Evolutionary conservation across 2,797 vertebrate species (phyloP).

Genomic region (Coilia nasus): DNA sequence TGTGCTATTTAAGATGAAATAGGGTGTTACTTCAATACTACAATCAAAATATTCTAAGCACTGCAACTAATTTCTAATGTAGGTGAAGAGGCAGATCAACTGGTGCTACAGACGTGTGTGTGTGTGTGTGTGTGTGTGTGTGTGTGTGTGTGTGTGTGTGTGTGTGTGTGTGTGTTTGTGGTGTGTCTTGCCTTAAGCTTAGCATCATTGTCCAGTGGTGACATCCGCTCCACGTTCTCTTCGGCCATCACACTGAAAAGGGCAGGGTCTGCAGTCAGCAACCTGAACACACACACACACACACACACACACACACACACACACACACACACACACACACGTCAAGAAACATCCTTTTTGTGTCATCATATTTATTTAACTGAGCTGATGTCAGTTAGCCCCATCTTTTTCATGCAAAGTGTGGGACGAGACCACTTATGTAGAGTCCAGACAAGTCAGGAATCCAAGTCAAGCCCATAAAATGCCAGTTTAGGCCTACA

Average conservation of each 20-base stretch:
- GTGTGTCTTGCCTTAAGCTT: slow-evolving; percentile 80
- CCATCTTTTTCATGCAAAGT: no score
- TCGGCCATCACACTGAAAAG: slow-evolving; percentile 81
- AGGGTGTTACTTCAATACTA: no score
- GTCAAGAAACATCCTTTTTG: neutral
- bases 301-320: slow-evolving; percentile 31
- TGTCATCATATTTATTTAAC: no score
- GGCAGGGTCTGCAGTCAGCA: slow-evolving; percentile 79
- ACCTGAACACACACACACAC: slow-evolving; percentile 64
- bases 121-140: neutral
- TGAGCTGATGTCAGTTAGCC: no score
- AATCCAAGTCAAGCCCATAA: no score
- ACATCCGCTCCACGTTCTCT: slow-evolving; percentile 76
- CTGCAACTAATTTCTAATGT: neutral
- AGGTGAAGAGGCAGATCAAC: neutral
- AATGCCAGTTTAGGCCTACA: no score
- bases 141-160: neutral
- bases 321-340: slow-evolving; percentile 4
- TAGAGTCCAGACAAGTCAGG: no score
- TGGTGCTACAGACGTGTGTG: no score
- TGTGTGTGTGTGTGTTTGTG: neutral
- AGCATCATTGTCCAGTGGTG: slow-evolving; percentile 67
- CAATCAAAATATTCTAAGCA: no score
- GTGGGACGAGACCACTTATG: no score
- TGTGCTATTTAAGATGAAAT: neutral